Conservation (phyloP, 1,140 invertebrate species). For the Hetaerina americana region DNA sequence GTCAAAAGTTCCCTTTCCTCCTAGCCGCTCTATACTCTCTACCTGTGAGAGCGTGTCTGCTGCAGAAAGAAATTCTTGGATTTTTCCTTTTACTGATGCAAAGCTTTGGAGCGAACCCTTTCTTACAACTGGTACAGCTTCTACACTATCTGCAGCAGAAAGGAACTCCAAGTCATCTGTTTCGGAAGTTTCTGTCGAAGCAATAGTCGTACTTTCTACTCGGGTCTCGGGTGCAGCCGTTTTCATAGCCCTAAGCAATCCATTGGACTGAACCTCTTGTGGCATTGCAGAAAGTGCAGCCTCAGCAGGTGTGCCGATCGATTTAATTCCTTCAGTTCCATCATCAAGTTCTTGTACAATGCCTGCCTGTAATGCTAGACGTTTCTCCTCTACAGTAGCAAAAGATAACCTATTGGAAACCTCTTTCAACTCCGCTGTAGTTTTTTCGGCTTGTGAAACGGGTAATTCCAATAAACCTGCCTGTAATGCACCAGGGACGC, state of each 20-base stretch:
- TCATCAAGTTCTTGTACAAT: neutral
- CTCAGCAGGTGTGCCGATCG: neutral
- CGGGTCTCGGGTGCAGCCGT: neutral
- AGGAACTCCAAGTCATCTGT: neutral
- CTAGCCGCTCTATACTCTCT: conserved; percentile 11
- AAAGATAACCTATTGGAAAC: neutral
- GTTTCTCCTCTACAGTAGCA: neutral
- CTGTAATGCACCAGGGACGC: neutral
- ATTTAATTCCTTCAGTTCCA: neutral
- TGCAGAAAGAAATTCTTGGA: neutral
- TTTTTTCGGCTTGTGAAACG: neutral
- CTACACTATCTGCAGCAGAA: neutral
- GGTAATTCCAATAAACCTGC: neutral
- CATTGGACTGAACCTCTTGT: neutral
- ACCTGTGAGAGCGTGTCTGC: conserved; percentile 5
- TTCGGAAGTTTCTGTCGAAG: neutral
- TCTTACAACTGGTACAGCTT: neutral
- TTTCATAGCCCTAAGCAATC: neutral
- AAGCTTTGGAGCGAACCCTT: neutral
- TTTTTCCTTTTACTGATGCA: neutral
- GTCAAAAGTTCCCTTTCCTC: conserved; percentile 13
- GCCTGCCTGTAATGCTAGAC: neutral
- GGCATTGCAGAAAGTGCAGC: neutral
- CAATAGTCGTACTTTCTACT: neutral
- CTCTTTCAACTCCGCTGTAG: neutral